Base-by-base conservation (phyloP, 2,888 invertebrate genomes). In the Orgyia antiqua region DNA sequence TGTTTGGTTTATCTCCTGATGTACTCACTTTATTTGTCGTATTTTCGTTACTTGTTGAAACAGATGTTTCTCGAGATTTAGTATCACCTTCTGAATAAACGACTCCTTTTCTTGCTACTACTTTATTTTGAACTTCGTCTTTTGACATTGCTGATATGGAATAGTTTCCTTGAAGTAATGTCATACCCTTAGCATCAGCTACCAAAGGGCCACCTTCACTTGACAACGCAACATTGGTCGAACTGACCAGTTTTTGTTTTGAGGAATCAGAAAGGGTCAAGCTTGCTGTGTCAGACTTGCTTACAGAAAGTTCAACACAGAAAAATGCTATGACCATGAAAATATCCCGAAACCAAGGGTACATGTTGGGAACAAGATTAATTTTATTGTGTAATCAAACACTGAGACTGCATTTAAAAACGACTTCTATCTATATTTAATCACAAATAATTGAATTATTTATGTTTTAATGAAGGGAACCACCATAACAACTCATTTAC, bases 161-260 rank as follows among this genome's bases (percentile, higher is more conserved):
- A 20, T 54, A 48, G 35, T 64, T 68, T 34, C 59, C 59, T 30
- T 67, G 68, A 4, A 65, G 45, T 35, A 68, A 51, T 20, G 59
- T 53, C 21, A 61, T 38, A 29, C 53, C 33, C 21, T 58, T 45
- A 24, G 50, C 39, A 29, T 61, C 64, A 19, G 67, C 40, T 33
- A 62, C 37, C 33, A 71, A 31, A 7, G 58, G 43, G 27, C 75
- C 80, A 39, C 74, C 79, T 63, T 78, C 80, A 42, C 65, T 71
- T 8, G 52, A 31, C 21, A 74, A 38, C 24, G 54, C 48, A 18
- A 62, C 39, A 30, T 63, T 64, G 3, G 51, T 51, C 46, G 50
- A 9, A n/a, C n/a, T n/a, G n/a, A n/a, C n/a, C 36, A 37, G 36
- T 29, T 29, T 38, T 31, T 30, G 29, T 25, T 4, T 32, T 8